Evolutionary conservation across 2,888 invertebrate species (phyloP), one percentile per base, ranked within the genome.

Genomic region (Pandemis heparana): DNA sequence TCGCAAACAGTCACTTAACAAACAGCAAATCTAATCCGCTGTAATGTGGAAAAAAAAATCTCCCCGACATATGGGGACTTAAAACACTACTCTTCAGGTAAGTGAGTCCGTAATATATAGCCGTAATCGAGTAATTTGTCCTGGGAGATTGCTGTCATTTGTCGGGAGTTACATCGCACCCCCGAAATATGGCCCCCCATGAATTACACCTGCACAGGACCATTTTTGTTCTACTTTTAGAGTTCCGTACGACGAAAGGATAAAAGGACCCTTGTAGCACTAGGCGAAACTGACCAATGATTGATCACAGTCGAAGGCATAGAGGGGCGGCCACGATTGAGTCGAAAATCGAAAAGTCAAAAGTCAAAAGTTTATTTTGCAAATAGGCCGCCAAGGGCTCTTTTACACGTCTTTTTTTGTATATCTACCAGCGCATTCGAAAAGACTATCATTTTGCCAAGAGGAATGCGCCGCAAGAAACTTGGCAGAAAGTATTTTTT

Each of bases 121-220:
- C 62, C 7, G 46, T 75, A 75, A 75, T 75, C 71, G 75, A 71
- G 75, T 75, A 63, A 75, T 75, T 75, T 75, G 75, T 75, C 75
- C 56, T 10, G 7, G 67, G 32, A 63, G 75, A 71, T 75, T 75
- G 75, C 67, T 48, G 71, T 64, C 71, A 71, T 75, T 75, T 75
- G 66, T 75, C 56, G n/a, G 7, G 53, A 12, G 68, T 38, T 60
- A 62, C 61, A 69, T 56, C 67, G 59, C 48, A 60, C 43, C 63
- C 38, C 65, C 59, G 41, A 71, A 71, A 71, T 71, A 71, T 65
- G 60, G 59, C 23, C 12, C 32, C 14, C 63, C 59, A 46, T 59
- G 70, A 71, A 64, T 71, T 59, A 70, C 64, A 70, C 64, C 32
- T 41, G 56, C 9, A 41, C 60, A 43, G 32, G 10, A 48, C 38